A percentile compares a stretch with the other conserved stretches of the same genome.
phyloP scores from a whole-genome alignment of 2,797 vertebrate genomes.

The Acanthopagrus latus region DNA sequence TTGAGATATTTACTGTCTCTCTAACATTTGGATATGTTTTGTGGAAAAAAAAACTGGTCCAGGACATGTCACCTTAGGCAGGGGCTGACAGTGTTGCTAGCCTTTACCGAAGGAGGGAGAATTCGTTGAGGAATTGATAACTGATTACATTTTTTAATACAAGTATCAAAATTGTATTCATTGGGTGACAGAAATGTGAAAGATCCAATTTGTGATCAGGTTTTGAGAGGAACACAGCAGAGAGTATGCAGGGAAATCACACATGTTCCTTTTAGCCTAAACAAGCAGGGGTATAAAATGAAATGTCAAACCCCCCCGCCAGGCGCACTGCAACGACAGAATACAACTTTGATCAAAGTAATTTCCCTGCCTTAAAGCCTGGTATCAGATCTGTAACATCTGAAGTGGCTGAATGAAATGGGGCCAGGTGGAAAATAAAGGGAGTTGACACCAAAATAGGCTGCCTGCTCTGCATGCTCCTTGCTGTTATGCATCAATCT shows the following conservation, averaged over 20 bases:
- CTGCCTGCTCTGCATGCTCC: conserved; percentile 77
- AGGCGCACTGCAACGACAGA: conserved; percentile 24
- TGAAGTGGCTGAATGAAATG: conserved; percentile 52
- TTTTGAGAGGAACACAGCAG: background rate
- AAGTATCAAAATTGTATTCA: background rate
- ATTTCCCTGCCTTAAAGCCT: conserved; percentile 32
- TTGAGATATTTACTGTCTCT: background rate
- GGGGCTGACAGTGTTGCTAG: background rate
- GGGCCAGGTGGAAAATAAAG: conserved; percentile 65
- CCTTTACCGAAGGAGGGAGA: background rate
- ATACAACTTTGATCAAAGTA: conserved; percentile 61
- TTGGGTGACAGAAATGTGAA: background rate
- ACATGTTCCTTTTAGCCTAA: conserved; percentile 19
- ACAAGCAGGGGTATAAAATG: conserved; percentile 39
- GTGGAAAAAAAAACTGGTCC: background rate
- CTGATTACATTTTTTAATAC: background rate
- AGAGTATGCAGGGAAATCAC: conserved; percentile 1
- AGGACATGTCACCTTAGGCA: background rate
- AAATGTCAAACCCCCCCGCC: conserved; percentile 22
- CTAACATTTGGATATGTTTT: background rate
- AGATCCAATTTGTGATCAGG: background rate
- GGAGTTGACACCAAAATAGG: conserved; percentile 74
- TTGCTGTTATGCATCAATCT: conserved; percentile 87
- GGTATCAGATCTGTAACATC: conserved; percentile 29
- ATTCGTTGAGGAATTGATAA: background rate